phyloP scores from a whole-genome alignment of 1,140 invertebrate species.

The silkworm (Bombyx mori) region ASM3026992v2 NC_085111.1:13284501-13285000 shows the following conservation, averaged over 20 bases:
- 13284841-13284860: slow-evolving; percentile 10
- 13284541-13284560: slow-evolving; percentile 60
- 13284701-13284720: not conserved
- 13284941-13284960: slow-evolving; percentile 74
- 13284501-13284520: not conserved
- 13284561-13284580: slow-evolving; percentile 27
- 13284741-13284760: slow-evolving; percentile 44
- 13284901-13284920: not conserved
- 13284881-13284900: too few species aligned
- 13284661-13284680: not conserved
- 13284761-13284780: slow-evolving; percentile 42
- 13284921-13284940: slow-evolving; percentile 11
- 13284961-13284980: slow-evolving; percentile 86
- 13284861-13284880: too few species aligned
- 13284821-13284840: slow-evolving; percentile 49
- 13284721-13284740: slow-evolving; percentile 8
- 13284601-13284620: slow-evolving; percentile 26
- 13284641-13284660: slow-evolving; percentile 2
- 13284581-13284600: slow-evolving; percentile 28
- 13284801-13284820: slow-evolving; percentile 41
- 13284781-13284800: slow-evolving; percentile 35
- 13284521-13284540: slow-evolving; percentile 37
- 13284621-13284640: slow-evolving; percentile 40
- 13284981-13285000: slow-evolving; percentile 92
- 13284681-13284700: slow-evolving; percentile 4